These are phyloP conservation scores for Limnephilus auricula DNA, from an alignment of 2,888 invertebrate genomes.

Conservation along the genomic window DNA sequence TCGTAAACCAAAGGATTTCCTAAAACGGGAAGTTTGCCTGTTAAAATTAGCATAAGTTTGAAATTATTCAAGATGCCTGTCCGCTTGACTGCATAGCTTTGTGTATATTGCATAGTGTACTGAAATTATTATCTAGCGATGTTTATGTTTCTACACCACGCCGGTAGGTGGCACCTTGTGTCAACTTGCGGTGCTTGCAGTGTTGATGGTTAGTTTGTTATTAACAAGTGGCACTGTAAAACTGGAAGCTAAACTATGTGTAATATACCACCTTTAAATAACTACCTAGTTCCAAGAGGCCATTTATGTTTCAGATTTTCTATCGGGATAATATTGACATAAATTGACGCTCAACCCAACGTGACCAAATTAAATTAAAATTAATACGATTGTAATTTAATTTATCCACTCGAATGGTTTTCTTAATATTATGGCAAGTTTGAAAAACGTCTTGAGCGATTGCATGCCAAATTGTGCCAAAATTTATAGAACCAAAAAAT, in stretches of 20 bases:
- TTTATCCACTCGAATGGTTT: no score
- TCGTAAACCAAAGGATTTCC: neutral
- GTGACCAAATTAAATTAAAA: no score
- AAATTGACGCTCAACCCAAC: no score
- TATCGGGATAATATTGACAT: no score
- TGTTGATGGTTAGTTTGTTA: neutral
- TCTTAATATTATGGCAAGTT: no score
- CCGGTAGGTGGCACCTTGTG: neutral
- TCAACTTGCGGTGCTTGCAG: neutral
- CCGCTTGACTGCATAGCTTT: neutral
- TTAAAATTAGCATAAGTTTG: neutral
- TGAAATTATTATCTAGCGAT: neutral
- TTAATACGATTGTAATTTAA: no score
- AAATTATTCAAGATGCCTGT: neutral
- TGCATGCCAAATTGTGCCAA: no score
- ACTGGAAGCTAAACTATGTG: neutral
- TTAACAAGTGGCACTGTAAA: neutral
- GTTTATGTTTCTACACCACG: neutral
- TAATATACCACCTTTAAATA: no score
- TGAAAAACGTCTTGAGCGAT: no score
- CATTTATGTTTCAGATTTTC: no score
- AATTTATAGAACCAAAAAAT: no score
- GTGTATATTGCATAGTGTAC: neutral
- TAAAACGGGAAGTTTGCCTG: neutral
- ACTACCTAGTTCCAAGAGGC: no score